phyloP scores from a whole-genome alignment of 2,113 vertebrate species.

The Phrynosoma blainvillii region DNA sequence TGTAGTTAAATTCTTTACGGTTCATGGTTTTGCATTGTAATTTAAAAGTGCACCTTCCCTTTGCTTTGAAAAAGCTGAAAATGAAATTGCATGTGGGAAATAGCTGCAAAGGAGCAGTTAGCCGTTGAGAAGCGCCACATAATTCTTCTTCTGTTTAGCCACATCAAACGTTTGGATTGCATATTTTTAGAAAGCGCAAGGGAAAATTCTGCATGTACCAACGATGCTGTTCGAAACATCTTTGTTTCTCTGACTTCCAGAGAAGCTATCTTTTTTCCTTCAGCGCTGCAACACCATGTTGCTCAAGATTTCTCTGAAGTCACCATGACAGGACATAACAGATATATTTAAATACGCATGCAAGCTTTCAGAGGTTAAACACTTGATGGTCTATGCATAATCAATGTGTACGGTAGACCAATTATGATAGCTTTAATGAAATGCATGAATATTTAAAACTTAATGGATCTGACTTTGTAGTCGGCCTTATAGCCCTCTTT shows the following conservation, averaged over 20 bases:
- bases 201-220: neutral
- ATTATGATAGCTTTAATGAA: constrained; percentile 70
- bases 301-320: constrained; percentile 46
- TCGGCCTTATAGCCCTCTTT: constrained; percentile 19
- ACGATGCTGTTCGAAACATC: constrained; percentile 16
- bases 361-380: constrained; percentile 69
- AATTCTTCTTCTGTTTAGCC: neutral
- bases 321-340: constrained; percentile 46
- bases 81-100: constrained; percentile 15
- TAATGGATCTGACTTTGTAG: constrained; percentile 58
- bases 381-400: constrained; percentile 62
- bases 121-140: neutral
- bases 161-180: neutral
- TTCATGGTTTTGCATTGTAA: neutral
- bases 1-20: neutral
- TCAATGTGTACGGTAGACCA: constrained; percentile 61
- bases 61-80: neutral
- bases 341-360: constrained; percentile 59
- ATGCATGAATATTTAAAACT: constrained; percentile 67
- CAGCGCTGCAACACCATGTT: neutral
- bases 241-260: constrained; percentile 28
- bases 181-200: constrained; percentile 7
- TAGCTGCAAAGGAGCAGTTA: constrained; percentile 24
- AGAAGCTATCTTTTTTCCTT: neutral
- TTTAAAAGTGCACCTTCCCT: neutral